Evolutionary conservation across 2,113 vertebrate genomes (phyloP), one percentile per base, ranked within the genome.

Genomic region (Mixornis gularis): DNA sequence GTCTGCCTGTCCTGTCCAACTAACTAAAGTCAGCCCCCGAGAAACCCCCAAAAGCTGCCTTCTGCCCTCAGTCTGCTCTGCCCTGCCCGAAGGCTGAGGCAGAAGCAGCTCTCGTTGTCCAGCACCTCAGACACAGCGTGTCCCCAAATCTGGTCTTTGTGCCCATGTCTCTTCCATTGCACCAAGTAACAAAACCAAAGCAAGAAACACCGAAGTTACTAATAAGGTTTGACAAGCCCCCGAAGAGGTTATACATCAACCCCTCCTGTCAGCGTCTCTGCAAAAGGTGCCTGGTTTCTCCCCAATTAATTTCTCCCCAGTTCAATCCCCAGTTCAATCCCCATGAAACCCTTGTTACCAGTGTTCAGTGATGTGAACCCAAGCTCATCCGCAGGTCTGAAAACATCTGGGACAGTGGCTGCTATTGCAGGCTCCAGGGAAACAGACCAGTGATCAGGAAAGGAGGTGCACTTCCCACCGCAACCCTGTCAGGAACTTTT

Each of bases 91-190:
- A 22, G 1, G 12, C 43, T 5, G 5, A 25, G 29, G 20, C 65
- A 12, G 4, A 40, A 73, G 17, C 17, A 20, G 17, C 34, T 34
- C 3, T 18, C 4, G 3, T 18, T 12, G 3, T 20, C 17, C 16
- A 27, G 49, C 13, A 7, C 7, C 17, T 9, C 9, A 40, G 32
- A 8, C 4, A 1, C 2, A 0, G 9, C 0, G 0, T 6, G 2
- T 48, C 24, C 40, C 20, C 46, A 25, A 3, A 17, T 21, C 4
- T 1, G 0, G 6, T 10, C 9, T 38, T n/a, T 0, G 8, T 63
- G 34, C 15, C 2, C 2, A 0, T 4, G 13, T 17, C 0, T 0
- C 11, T 58, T 49, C n/a, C 1, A 0, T 6, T 36, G 38, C 19
- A 6, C 19, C 34, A 24, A 15, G 4, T 17, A 32, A 46, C 44